Evolutionary conservation across 2,888 invertebrate genomes (phyloP), one percentile per base, ranked within the genome.

Genomic region (Saturnia japonica): DNA sequence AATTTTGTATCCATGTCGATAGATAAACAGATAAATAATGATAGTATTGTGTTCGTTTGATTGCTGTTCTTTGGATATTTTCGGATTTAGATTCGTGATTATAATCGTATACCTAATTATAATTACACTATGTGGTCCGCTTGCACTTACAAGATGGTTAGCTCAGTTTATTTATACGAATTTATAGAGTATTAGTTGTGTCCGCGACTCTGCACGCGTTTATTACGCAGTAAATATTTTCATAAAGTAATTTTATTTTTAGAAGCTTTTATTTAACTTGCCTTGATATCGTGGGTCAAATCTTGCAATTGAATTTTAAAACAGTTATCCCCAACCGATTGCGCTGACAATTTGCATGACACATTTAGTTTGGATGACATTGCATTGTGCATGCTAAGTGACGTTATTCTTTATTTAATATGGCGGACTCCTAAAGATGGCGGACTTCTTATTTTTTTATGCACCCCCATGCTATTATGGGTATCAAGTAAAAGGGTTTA

Each of bases 1-100:
- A 64, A n/a, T 64, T 64, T 34, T 40, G 40, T 64, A 40, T 19
- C 40, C 9, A n/a, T 40, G n/a, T 40, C 19, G 34, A 64, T 40
- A 64, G 64, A 64, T 40, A 64, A 40, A 64, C 1, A n/a, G 64
- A 40, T 64, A 34, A 4, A 64, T 64, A 40, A 64, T 64, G 11
- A 64, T 28, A 64, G 40, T 40, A 64, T 40, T 64, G 64, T 40
- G 40, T 64, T 64, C n/a, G 12, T 40, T n/a, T 64, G n/a, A 64
- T 40, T 60, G 28, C 40, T 40, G 34, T 64, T 40, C 40, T 40
- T 40, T 64, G 62, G 62, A 62, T 16, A 62, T 34, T 12, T 22
- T 54, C 9, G 9, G 11, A 22, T 54, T 60, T 6, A 28, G 28
- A 28, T 60, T 14, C 57, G 28, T 60, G 14, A 28, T 60, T 60